Percentiles rank a stretch among this genome's conserved stretches.
Evolutionary conservation across 1,140 invertebrate genomes (phyloP).

Genomic region (Caenorhabditis tropicalis): DNA sequence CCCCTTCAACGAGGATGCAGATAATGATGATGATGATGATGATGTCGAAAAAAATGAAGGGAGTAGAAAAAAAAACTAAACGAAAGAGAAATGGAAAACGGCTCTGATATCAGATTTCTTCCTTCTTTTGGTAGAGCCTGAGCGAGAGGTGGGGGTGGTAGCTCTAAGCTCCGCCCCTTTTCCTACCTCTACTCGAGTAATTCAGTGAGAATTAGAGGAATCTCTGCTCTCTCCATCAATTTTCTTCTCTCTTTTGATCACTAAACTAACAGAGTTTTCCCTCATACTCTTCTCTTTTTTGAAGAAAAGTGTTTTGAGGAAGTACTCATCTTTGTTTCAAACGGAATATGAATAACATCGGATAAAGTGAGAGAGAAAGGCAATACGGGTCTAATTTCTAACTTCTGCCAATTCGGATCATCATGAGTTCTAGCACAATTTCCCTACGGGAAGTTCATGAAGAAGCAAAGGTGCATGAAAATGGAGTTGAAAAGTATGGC

Average conservation of each 20-base stretch:
- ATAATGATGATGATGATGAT: background rate
- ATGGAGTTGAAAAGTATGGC: too few relatives aligned
- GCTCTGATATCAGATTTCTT: conserved; percentile 41
- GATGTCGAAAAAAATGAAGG: background rate
- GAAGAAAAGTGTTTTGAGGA: background rate
- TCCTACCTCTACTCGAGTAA: conserved; percentile 23
- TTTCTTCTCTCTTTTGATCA: background rate
- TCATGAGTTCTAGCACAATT: too few relatives aligned
- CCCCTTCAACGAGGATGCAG: too few relatives aligned
- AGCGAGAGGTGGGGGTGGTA: background rate
- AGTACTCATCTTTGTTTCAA: background rate
- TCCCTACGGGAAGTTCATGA: too few relatives aligned
- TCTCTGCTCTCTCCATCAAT: background rate
- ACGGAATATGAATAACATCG: too few relatives aligned
- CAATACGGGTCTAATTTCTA: too few relatives aligned
- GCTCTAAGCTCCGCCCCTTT: background rate
- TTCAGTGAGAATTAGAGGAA: conserved; percentile 4
- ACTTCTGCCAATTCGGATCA: too few relatives aligned
- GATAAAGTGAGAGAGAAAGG: too few relatives aligned
- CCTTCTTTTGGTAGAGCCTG: background rate
- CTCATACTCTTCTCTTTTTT: background rate
- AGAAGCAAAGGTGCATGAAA: too few relatives aligned
- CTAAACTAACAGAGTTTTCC: background rate
- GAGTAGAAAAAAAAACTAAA: background rate
- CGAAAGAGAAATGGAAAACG: background rate